phyloP scores from a whole-genome alignment of 2,113 vertebrate species.

The Embiotoca jacksoni region DNA sequence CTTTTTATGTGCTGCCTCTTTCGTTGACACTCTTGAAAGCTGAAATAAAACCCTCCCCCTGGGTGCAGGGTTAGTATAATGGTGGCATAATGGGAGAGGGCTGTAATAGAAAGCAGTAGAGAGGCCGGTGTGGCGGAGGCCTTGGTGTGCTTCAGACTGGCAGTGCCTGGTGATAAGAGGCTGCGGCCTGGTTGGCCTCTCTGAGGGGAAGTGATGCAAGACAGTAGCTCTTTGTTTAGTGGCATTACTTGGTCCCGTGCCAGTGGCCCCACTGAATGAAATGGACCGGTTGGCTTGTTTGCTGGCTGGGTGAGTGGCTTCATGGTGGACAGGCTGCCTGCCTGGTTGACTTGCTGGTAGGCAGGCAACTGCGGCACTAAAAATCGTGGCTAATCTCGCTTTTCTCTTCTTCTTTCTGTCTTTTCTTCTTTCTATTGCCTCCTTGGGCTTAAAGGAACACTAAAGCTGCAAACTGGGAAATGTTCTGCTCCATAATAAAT shows the following conservation, averaged over 20 bases:
- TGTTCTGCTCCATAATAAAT: constrained; percentile 30
- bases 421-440: constrained; percentile 33
- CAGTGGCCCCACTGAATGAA: constrained; percentile 81
- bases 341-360: constrained; percentile 73
- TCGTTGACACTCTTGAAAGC: constrained; percentile 50
- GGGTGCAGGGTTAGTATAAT: constrained; percentile 51
- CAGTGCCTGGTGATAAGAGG: constrained; percentile 84
- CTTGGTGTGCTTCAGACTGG: constrained; percentile 71
- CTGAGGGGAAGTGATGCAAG: constrained; percentile 84
- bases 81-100: constrained; percentile 55
- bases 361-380: constrained; percentile 61
- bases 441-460: constrained; percentile 43
- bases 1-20: constrained; percentile 34
- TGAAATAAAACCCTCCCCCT: constrained; percentile 47
- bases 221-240: constrained; percentile 87
- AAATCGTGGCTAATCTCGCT: constrained; percentile 74
- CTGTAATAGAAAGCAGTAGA: constrained; percentile 58
- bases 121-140: constrained; percentile 58
- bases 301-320: constrained; percentile 74
- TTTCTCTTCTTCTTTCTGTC: constrained; percentile 60
- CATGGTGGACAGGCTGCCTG: constrained; percentile 72
- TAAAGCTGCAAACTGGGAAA: constrained; percentile 48
- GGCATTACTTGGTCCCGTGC: constrained; percentile 82
- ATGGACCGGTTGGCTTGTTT: constrained; percentile 77
- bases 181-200: constrained; percentile 73